phyloP scores from a whole-genome alignment of 2,113 vertebrate species.

The Stictonetta naevosa region DNA sequence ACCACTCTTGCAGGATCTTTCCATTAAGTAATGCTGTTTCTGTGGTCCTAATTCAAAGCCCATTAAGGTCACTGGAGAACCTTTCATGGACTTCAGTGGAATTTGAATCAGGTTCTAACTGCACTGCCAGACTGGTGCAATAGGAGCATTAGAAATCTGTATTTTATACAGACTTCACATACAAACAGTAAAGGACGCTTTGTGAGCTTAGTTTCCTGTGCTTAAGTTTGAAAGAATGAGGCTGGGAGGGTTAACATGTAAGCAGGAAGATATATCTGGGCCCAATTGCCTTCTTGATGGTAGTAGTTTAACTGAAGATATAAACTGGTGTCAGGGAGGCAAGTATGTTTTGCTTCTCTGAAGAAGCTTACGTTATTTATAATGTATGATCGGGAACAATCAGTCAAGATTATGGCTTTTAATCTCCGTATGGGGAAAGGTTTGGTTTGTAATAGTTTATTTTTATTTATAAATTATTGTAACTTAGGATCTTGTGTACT shows the following conservation, averaged over 20 bases:
- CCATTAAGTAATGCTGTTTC: constrained; percentile 31
- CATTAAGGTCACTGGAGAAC: constrained; percentile 18
- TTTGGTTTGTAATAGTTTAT: constrained; percentile 77
- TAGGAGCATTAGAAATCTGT: constrained; percentile 44
- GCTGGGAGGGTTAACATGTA: not conserved
- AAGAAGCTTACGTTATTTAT: constrained; percentile 79
- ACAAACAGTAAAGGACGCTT: constrained; percentile 25
- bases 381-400: constrained; percentile 77
- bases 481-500: constrained; percentile 75
- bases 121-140: constrained; percentile 48
- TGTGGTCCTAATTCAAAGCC: constrained; percentile 38
- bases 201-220: constrained; percentile 2
- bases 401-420: constrained; percentile 76
- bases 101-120: constrained; percentile 37
- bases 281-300: constrained; percentile 81
- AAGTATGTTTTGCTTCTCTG: constrained; percentile 81
- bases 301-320: constrained; percentile 45
- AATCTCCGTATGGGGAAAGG: constrained; percentile 80
- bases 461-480: constrained; percentile 82
- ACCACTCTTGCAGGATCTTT: constrained; percentile 71
- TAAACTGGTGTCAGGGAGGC: constrained; percentile 74
- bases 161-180: not conserved
- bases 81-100: not conserved
- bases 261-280: constrained; percentile 68
- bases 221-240: not conserved